Conservation (phyloP, 2,888 invertebrate genomes). For the Onthophagus sagittarius region DNA sequence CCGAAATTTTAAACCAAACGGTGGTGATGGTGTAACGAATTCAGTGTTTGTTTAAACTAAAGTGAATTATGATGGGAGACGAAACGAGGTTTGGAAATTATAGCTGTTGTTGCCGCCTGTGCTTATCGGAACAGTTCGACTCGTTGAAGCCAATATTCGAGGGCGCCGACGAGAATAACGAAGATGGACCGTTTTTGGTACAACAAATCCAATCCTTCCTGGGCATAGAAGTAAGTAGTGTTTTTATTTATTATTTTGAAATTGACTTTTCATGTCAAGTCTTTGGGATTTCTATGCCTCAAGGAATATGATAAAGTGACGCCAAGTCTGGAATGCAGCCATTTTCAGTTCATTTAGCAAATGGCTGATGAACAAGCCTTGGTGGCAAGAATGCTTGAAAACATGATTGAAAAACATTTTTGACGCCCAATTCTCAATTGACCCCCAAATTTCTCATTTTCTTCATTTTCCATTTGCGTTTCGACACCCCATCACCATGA, state of each 20-base stretch:
- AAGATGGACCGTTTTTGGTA: slow-evolving; percentile 43
- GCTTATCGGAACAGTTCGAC: slow-evolving; percentile 43
- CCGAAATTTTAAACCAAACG: not conserved
- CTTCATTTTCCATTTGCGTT: not conserved
- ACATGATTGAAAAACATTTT: too few relatives aligned
- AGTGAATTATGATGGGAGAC: slow-evolving; percentile 27
- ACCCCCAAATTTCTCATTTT: not conserved
- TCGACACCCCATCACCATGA: too few relatives aligned
- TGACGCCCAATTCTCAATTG: too few relatives aligned
- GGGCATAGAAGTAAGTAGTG: slow-evolving; percentile 61
- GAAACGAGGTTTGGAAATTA: slow-evolving; percentile 33
- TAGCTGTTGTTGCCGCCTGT: slow-evolving; percentile 45
- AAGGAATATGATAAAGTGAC: slow-evolving; percentile 10
- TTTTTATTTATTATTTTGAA: slow-evolving; percentile 54
- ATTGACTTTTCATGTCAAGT: slow-evolving; percentile 64
- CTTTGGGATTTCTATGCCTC: not conserved
- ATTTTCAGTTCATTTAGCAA: slow-evolving; percentile 18
- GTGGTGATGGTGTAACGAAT: not conserved
- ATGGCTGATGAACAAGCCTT: slow-evolving; percentile 2
- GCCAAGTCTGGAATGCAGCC: slow-evolving; percentile 10
- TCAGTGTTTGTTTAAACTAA: slow-evolving; percentile 1
- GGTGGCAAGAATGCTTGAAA: not conserved
- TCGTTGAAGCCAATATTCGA: slow-evolving; percentile 42
- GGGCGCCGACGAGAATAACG: slow-evolving; percentile 40
- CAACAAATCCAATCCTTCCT: slow-evolving; percentile 64